Evolutionary conservation across 30 jellyfish, hydroid and myxozoan genomes (phyloP).

Genomic region (Chrysaora quinquecirrha): DNA sequence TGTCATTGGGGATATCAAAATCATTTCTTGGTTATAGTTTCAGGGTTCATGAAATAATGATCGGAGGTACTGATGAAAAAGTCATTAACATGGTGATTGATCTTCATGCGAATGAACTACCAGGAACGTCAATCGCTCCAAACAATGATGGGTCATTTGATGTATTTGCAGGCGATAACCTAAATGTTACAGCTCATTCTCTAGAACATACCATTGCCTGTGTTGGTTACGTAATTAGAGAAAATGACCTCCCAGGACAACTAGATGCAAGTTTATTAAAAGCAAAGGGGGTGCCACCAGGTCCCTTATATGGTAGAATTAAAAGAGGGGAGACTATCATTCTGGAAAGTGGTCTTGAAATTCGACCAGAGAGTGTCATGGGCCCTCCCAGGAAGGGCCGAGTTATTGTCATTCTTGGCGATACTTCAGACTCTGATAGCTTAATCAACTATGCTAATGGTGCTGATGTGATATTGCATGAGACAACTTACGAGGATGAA

Average conservation of each 20-base stretch:
- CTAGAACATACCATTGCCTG: conserved; percentile 71
- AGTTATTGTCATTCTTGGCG: conserved; percentile 80
- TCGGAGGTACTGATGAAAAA: background rate
- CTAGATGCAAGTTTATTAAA: conserved; percentile 71
- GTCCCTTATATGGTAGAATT: conserved; percentile 80
- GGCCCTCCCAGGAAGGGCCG: conserved; percentile 88
- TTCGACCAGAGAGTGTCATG: conserved; percentile 67
- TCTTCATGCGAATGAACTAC: conserved; percentile 71
- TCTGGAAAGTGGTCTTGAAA: conserved; percentile 55
- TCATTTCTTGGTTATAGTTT: conserved; percentile 69
- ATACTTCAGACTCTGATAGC: conserved; percentile 72
- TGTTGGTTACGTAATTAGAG: conserved; percentile 80
- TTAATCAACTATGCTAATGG: conserved; percentile 26
- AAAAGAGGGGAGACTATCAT: conserved; percentile 72
- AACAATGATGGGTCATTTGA: conserved; percentile 33
- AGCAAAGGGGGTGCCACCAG: conserved; percentile 81
- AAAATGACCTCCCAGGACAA: conserved; percentile 82
- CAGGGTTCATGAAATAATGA: conserved; percentile 75
- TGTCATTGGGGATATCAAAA: conserved; percentile 60
- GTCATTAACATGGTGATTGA: background rate
- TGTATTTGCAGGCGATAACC: conserved; percentile 30
- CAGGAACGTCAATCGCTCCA: background rate
- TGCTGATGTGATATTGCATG: conserved; percentile 87
- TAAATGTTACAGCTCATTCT: conserved; percentile 55
- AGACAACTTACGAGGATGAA: conserved; percentile 93